Conservation (phyloP, 2,113 vertebrate genomes). For the Natator depressus region DNA sequence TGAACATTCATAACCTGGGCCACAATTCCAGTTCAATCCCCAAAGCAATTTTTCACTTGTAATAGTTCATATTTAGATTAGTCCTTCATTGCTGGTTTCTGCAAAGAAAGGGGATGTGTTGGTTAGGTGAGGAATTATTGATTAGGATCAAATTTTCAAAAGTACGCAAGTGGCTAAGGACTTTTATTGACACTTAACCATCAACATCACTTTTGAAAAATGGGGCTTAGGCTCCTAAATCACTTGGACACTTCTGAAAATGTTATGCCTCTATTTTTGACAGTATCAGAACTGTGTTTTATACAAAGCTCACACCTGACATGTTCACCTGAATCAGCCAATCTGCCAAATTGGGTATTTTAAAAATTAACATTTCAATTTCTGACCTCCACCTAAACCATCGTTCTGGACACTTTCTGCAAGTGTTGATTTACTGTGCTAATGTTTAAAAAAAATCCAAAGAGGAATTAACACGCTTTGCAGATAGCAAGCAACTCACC, state of each 20-base stretch:
- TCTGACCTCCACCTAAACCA: neutral
- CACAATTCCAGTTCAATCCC: conserved; percentile 64
- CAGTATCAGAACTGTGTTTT: conserved; percentile 3
- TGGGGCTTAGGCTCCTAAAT: neutral
- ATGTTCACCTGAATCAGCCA: neutral
- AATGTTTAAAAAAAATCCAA: neutral
- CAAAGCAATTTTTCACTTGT: conserved; percentile 69
- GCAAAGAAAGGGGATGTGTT: conserved; percentile 57
- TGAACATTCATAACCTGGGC: conserved; percentile 54
- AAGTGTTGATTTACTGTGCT: conserved; percentile 19
- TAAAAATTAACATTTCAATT: neutral
- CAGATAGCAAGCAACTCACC: neutral
- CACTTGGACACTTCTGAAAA: conserved; percentile 19
- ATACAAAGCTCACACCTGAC: neutral
- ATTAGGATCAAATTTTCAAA: conserved; percentile 45
- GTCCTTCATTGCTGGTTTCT: conserved; percentile 64
- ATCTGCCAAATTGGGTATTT: conserved; percentile 2
- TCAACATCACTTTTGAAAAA: neutral
- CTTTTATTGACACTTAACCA: conserved; percentile 24
- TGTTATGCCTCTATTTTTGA: conserved; percentile 1
- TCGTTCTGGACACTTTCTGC: neutral
- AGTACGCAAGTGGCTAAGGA: conserved; percentile 63
- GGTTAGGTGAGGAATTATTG: conserved; percentile 55
- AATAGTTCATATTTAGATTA: conserved; percentile 73
- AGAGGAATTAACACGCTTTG: neutral